Percentiles rank a stretch among this genome's conserved stretches.
Conservation (phyloP, 2,888 invertebrate genomes). For the Teleogryllus oceanicus region DNA sequence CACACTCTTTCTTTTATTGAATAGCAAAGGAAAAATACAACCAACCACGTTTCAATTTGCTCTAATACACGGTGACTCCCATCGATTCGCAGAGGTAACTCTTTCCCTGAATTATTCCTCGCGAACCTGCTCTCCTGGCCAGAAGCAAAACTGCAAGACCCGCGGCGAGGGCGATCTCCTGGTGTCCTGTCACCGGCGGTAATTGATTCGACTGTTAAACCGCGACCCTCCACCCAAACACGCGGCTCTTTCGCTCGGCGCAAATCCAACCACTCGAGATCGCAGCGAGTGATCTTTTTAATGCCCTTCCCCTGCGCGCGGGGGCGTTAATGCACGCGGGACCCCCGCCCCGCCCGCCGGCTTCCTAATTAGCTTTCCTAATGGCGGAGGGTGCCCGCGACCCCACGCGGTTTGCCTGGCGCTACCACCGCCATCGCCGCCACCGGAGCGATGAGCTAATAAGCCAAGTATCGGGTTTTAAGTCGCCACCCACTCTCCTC, state of each 20-base stretch:
- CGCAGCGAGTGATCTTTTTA: not conserved
- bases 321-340: not conserved
- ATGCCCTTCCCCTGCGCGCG: not conserved
- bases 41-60: no score
- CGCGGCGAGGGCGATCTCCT: no score
- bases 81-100: no score
- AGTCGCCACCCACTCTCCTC: not conserved
- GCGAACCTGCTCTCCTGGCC: no score
- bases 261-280: not conserved
- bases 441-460: not conserved
- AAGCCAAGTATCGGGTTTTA: not conserved
- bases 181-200: not conserved
- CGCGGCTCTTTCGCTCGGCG: not conserved
- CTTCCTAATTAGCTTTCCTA: slow-evolving; percentile 18
- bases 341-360: not conserved
- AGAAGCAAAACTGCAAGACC: no score
- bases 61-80: no score
- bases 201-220: not conserved
- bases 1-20: no score
- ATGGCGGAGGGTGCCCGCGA: not conserved
- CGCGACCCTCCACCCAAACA: not conserved
- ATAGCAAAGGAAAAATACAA: no score
- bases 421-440: not conserved
- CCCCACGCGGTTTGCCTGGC: not conserved
- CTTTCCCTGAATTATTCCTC: no score